Conservation (phyloP, 2,113 vertebrate species). For the Xiphophorus couchianus region DNA sequence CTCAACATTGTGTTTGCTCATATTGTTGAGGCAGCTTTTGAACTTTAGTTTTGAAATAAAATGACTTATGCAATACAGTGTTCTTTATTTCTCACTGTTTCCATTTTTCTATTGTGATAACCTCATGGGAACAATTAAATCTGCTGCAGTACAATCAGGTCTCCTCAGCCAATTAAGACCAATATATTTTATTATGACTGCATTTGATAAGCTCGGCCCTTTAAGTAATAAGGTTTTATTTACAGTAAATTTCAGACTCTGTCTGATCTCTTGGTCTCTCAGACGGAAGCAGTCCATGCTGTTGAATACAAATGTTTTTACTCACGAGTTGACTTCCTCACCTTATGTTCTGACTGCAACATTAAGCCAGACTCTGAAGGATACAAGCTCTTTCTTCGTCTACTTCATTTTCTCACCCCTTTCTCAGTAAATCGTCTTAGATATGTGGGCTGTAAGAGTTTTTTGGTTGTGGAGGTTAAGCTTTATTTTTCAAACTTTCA, state of each 20-base stretch:
- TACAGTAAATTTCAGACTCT: conserved; percentile 6
- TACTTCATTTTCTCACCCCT: conserved; percentile 11
- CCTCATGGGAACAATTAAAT: background rate
- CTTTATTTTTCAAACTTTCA: conserved; percentile 14
- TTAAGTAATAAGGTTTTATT: conserved; percentile 11
- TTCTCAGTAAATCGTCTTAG: conserved; percentile 36
- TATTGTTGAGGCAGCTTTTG: no score
- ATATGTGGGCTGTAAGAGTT: conserved; percentile 38
- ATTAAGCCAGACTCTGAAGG: conserved; percentile 7
- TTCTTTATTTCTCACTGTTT: background rate
- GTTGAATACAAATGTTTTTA: background rate
- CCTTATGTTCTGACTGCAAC: conserved; percentile 4
- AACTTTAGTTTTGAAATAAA: no score
- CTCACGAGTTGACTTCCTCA: conserved; percentile 17
- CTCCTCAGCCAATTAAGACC: background rate
- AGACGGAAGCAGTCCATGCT: conserved; percentile 1
- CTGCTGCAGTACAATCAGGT: background rate
- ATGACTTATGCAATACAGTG: no score
- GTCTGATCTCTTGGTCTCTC: background rate
- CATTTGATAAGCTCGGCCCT: background rate
- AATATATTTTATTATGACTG: background rate
- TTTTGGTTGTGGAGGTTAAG: conserved; percentile 57
- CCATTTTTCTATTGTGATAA: background rate
- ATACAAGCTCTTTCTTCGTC: conserved; percentile 15
- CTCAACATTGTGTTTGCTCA: no score